Conservation (phyloP, 2,888 invertebrate species). For the Dicyrtoma fusca region DNA sequence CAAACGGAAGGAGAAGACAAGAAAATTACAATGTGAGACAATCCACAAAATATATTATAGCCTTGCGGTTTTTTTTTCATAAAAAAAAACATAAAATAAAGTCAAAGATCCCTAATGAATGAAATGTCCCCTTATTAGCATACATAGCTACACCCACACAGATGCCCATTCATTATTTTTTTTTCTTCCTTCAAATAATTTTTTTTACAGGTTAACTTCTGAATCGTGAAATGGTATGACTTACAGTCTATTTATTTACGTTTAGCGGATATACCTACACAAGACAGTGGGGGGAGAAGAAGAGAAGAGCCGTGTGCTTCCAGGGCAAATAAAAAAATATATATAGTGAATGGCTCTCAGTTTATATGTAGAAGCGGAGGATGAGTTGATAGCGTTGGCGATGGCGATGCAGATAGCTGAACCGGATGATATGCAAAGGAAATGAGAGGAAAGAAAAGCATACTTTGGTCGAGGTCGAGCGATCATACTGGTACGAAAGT, state of each 20-base stretch:
- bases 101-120: no score
- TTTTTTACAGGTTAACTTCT: no score
- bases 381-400: slow-evolving; percentile 24
- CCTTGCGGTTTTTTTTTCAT: slow-evolving; percentile 23
- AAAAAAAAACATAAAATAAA: not conserved
- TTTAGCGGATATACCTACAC: not conserved
- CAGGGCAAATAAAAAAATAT: not conserved
- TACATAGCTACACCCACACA: not conserved
- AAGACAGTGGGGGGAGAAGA: not conserved
- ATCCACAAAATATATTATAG: slow-evolving; percentile 6
- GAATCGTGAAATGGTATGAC: no score
- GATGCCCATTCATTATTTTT: not conserved
- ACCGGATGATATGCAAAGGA: slow-evolving; percentile 54
- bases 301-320: not conserved
- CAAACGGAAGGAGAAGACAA: slow-evolving; percentile 46
- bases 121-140: not conserved
- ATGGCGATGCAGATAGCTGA: slow-evolving; percentile 39
- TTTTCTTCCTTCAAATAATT: not conserved
- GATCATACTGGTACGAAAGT: slow-evolving; percentile 43
- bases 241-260: no score
- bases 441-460: slow-evolving; percentile 45
- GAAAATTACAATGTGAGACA: slow-evolving; percentile 33
- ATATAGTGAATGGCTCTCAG: not conserved
- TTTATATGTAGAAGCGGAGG: not conserved
- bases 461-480: slow-evolving; percentile 53